These are phyloP conservation scores for Polyergus mexicanus DNA, from an alignment of 1,140 invertebrate species.

Conservation along the genomic window DNA sequence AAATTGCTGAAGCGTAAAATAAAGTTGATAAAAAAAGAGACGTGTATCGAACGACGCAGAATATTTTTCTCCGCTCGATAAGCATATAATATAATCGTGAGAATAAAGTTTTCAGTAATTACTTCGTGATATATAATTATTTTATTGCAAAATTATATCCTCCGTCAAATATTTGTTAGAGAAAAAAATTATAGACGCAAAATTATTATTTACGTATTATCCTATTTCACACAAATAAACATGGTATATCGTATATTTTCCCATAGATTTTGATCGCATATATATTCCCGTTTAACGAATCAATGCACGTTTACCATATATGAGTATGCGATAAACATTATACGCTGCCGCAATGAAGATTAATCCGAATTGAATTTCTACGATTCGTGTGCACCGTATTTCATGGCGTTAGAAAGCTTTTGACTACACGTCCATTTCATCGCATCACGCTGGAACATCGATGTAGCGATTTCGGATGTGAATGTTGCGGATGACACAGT, in stretches of 20 bases:
- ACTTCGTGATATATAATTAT: conserved; percentile 1
- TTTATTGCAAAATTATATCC: conserved; percentile 2
- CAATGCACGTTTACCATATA: conserved; percentile 43
- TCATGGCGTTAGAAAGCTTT: conserved; percentile 46
- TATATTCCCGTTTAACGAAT: neutral
- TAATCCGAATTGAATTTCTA: conserved; percentile 52
- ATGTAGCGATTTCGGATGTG: conserved; percentile 28
- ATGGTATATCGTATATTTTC: neutral
- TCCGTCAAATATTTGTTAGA: neutral
- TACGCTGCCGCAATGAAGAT: conserved; percentile 35
- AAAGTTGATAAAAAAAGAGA: conserved; percentile 31
- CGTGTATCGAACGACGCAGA: neutral
- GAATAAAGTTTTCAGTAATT: conserved; percentile 23
- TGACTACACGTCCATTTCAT: conserved; percentile 52
- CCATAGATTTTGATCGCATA: neutral
- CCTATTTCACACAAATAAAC: neutral
- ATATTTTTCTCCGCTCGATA: neutral
- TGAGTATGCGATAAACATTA: conserved; percentile 42
- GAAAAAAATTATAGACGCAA: neutral
- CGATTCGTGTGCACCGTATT: conserved; percentile 39
- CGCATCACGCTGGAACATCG: neutral
- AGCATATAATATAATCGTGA: no score
- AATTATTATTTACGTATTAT: neutral
- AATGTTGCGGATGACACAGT: conserved; percentile 28
- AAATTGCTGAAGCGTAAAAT: conserved; percentile 43